Evolutionary conservation across 2,888 invertebrate genomes (phyloP), one percentile per base, ranked within the genome.

Genomic region (Sylvicola cinctus): DNA sequence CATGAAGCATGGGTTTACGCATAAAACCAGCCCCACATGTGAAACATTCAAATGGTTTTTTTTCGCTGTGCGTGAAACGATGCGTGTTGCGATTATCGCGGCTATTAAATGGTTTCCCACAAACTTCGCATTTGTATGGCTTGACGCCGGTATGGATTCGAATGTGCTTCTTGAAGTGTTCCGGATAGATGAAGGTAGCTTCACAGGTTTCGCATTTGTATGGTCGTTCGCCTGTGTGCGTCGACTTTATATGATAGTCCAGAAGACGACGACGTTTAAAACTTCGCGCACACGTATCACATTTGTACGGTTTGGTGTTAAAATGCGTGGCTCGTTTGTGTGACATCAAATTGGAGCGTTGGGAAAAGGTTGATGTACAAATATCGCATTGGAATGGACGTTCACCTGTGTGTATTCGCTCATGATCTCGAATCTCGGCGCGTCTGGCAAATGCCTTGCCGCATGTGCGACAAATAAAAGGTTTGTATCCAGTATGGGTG

Each of bases 71-170:
- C 31, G 80, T 74, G 54, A 81, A 84, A 20, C 80, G 65, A 51
- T 84, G 84, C 8, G 78, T 77, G 59, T 84, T 83, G 38, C 83
- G 64, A 49, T 84, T 85, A 57, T 84, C 84, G 38, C 80, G 66
- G 8, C 80, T 78, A 49, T 75, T 80, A 59, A 85, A 85, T 33
- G 75, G 68, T 51, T 83, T 84, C 34, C 78, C 80, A 53, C 85
- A 85, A 12, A 83, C 70, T 68, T 74, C 52, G 33, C 42, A 44
- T 39, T 32, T 43, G 42, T 68, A 83, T 0, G 80, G 78, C 39
- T 78, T 74, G 38, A 74, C 72, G 1, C 79, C 80, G 12, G 74
- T 76, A 47, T 84, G 84, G 46, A 80, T 78, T 1, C 75, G 58
- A 39, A 72, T 58, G 45, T 85, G 84, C 42, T 80, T 80, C 57